These are phyloP conservation scores for Phylloscopus trochiloides DNA, from an alignment of 2,113 vertebrate genomes.

Conservation along the genomic window DNA sequence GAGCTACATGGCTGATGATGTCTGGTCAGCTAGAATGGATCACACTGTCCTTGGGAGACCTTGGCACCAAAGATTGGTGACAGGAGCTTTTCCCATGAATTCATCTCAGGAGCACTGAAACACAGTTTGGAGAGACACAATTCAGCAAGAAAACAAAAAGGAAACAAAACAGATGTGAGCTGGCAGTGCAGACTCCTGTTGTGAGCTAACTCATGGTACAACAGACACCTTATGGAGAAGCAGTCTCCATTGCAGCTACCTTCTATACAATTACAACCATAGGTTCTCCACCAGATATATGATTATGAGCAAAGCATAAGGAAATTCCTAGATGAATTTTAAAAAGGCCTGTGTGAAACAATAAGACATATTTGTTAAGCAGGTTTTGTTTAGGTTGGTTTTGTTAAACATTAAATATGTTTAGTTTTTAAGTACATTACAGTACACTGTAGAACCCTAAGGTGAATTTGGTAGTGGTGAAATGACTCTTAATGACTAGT, in stretches of 20 bases:
- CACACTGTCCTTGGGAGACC: not conserved
- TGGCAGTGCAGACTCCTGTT: not conserved
- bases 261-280: not conserved
- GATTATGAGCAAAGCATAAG: not conserved
- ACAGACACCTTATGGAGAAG: not conserved
- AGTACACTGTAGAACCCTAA: not conserved
- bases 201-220: not conserved
- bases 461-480: not conserved
- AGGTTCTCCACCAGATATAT: not conserved
- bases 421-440: not conserved
- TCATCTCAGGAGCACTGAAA: not conserved
- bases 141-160: not conserved
- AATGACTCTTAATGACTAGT: not conserved
- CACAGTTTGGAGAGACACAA: not conserved
- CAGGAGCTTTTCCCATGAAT: not conserved
- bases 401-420: not conserved
- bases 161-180: not conserved
- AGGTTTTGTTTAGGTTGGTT: not conserved
- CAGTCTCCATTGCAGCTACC: not conserved
- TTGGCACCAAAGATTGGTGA: not conserved
- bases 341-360: not conserved
- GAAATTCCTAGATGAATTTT: not conserved
- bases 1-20: rapidly evolving
- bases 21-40: not conserved
- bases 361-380: not conserved